A percentile compares a stretch with the other conserved stretches of the same genome.
Evolutionary conservation across 35 echinoderm and acorn worm genomes (phyloP).

Genomic region (Ophiothrix spiculata): DNA sequence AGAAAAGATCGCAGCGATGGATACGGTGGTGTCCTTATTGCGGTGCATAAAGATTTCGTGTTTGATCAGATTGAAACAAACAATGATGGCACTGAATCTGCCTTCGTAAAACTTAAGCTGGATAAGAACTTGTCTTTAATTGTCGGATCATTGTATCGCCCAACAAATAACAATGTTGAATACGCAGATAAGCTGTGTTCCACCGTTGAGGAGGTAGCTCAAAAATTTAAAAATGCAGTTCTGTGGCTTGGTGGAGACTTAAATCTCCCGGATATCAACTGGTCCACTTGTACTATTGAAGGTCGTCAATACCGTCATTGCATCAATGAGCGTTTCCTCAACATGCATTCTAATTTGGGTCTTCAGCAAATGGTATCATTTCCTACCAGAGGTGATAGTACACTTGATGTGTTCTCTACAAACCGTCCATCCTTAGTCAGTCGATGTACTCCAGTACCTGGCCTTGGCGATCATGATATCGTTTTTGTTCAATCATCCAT

Average conservation of each 20-base stretch:
- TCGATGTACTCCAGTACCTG: no score
- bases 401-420: not conserved
- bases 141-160: constrained; percentile 17
- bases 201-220: no score
- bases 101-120: constrained; percentile 22
- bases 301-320: not conserved
- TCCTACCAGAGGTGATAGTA: not conserved
- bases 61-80: constrained; percentile 14
- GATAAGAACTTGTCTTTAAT: constrained; percentile 1
- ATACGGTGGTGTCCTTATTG: constrained; percentile 24
- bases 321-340: not conserved
- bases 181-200: not conserved
- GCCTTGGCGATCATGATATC: no score
- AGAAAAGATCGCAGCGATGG: constrained; percentile 22
- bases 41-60: constrained; percentile 16
- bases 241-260: not conserved
- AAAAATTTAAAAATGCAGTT: not conserved
- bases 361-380: not conserved
- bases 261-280: not conserved
- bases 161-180: constrained; percentile 12
- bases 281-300: not conserved
- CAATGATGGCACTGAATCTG: not conserved
- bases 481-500: no score
- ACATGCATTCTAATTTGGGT: not conserved
- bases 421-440: no score